Base-by-base conservation (phyloP, 2,113 vertebrate species). In the Accipiter cooperii region DNA sequence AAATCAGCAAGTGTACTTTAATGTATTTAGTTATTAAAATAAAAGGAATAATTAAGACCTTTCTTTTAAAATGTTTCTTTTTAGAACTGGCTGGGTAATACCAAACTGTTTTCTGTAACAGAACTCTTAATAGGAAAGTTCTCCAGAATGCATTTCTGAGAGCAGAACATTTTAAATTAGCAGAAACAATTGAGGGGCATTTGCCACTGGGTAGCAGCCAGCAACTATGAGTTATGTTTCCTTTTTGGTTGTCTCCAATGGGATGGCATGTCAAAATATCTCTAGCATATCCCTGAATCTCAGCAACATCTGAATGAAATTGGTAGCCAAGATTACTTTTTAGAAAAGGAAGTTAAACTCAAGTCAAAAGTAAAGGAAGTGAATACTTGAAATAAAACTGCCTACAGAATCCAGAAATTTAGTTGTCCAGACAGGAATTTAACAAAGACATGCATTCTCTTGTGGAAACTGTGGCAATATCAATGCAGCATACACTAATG, bases 371-470 rank as follows among this genome's bases (percentile, higher is more conserved):
- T 22, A 83, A 89, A 89, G 34, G 6, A 81, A 90, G 8, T 33
- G 13, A 71, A n/a, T 34, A 36, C 4, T 44, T 94, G 36, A 84
- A 84, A 79, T 52, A 75, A 79, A 89, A 24, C 5, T 81, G 15
- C 14, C 12, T 44, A 29, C 7, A 54, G 1, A 19, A 57, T n/a
- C 4, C 19, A 75, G 42, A 83, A 89, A 87, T 77, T 16, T 34
- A 73, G 21, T 70, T 82, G 16, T 83, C 4, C 26, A 63, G 9
- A 8, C 8, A 75, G 15, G 11, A 80, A 83, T 71, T 77, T 46
- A 77, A 5, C 0, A 1, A 66, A 71, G 8, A 71, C 1, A 5
- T 40, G 6, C 6, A n/a, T 75, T 78, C 11, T 57, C 8, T 52
- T 75, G 31, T 82, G 17, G 44, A 63, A 96, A 87, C 11, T 51